These are phyloP conservation scores for Morone chrysops DNA, from an alignment of 2,113 vertebrate species.

Conservation along the genomic window DNA sequence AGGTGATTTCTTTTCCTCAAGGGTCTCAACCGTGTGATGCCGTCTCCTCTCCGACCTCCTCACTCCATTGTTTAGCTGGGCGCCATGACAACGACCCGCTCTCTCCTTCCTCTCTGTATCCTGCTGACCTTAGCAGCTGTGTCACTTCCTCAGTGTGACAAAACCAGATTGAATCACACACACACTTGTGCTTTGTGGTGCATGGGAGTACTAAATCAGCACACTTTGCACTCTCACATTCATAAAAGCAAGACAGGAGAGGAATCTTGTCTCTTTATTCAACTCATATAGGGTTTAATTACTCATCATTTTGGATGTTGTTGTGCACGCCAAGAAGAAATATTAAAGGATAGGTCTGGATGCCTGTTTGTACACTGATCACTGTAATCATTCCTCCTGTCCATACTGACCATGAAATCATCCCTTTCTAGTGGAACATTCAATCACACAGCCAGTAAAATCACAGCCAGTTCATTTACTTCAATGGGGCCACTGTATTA, in stretches of 20 bases:
- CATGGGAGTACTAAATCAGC: slow-evolving; percentile 47
- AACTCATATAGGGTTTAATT: not conserved
- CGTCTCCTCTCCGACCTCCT: slow-evolving; percentile 55
- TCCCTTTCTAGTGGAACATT: not conserved
- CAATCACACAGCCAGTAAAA: too few relatives aligned
- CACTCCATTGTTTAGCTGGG: slow-evolving; percentile 67
- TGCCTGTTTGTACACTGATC: not conserved
- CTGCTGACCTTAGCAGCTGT: slow-evolving; percentile 85
- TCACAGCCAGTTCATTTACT: not conserved
- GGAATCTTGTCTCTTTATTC: not conserved
- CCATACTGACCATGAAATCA: not conserved
- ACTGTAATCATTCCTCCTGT: not conserved
- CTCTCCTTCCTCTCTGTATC: slow-evolving; percentile 70
- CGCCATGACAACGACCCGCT: slow-evolving; percentile 78
- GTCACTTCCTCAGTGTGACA: slow-evolving; percentile 82
- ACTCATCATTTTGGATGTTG: not conserved
- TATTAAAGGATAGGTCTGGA: not conserved
- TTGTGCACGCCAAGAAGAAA: not conserved
- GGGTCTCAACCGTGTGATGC: slow-evolving; percentile 32
- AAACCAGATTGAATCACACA: slow-evolving; percentile 72
- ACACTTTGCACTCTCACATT: slow-evolving; percentile 16
- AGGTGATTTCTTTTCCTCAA: slow-evolving; percentile 63
- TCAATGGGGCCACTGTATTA: too few relatives aligned
- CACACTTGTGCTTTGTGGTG: slow-evolving; percentile 34
- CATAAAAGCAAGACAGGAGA: not conserved